Conservation (phyloP, 2,888 invertebrate species). For the Linnaemya vulpina region DNA sequence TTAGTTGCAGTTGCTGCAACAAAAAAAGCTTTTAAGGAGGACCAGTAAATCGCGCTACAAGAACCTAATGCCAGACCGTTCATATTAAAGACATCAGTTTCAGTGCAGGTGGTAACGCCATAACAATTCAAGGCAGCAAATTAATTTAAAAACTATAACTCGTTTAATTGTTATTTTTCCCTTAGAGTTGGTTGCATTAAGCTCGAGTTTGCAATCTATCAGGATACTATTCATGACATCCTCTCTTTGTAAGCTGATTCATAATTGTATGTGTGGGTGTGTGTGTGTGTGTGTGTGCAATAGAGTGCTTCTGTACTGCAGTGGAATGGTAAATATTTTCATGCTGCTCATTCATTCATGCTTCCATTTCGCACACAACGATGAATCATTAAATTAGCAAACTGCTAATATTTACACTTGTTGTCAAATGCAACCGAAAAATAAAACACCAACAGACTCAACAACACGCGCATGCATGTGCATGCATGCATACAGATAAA, state of each 20-base stretch:
- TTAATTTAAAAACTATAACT: not conserved
- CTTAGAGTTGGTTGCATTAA: slow-evolving; percentile 24
- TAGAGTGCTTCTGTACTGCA: slow-evolving; percentile 19
- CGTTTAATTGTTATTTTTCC: not conserved
- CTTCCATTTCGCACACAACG: slow-evolving; percentile 66
- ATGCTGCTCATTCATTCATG: slow-evolving; percentile 55
- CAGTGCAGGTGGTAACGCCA: no score
- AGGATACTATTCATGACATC: not conserved
- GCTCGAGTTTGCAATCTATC: not conserved
- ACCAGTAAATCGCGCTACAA: not conserved
- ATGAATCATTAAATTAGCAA: slow-evolving; percentile 72
- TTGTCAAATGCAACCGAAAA: slow-evolving; percentile 66
- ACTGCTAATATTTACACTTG: slow-evolving; percentile 72
- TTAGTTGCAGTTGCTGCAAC: slow-evolving; percentile 6
- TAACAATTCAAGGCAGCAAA: no score
- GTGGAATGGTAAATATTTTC: slow-evolving; percentile 45
- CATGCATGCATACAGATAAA: not conserved
- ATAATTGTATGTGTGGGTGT: not conserved
- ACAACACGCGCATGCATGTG: not conserved
- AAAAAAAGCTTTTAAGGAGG: not conserved
- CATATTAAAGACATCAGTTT: no score
- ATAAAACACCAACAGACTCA: not conserved
- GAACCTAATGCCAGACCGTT: no score
- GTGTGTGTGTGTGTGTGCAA: slow-evolving; percentile 5
- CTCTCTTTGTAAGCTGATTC: not conserved